These are phyloP conservation scores for Sweltsa coloradensis DNA, from an alignment of 1,140 invertebrate species.

Conservation along the genomic window DNA sequence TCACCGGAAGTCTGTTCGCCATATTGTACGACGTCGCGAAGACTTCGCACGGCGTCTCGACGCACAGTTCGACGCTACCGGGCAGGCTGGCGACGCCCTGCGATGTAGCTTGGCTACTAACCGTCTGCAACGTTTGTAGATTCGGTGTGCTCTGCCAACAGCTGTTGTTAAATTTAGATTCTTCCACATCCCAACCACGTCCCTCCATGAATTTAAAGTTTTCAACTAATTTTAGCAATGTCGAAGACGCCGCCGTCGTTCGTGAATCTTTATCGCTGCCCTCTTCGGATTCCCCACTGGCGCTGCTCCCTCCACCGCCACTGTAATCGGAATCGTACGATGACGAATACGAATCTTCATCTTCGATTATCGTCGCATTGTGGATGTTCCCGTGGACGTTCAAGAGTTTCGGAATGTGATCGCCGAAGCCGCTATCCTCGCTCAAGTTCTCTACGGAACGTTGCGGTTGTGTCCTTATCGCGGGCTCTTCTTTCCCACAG, in stretches of 20 bases:
- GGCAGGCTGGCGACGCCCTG: slow-evolving; percentile 34
- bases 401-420: slow-evolving; percentile 18
- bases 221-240: too few species aligned
- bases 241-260: slow-evolving; percentile 1
- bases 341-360: slow-evolving; percentile 8
- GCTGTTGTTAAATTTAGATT: slow-evolving; percentile 21
- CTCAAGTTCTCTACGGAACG: slow-evolving; percentile 58
- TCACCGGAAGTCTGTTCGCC: too few species aligned
- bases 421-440: slow-evolving; percentile 61
- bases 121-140: too few species aligned
- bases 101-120: slow-evolving; percentile 10
- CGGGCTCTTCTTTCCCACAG: slow-evolving; percentile 5
- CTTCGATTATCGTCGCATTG: slow-evolving; percentile 7
- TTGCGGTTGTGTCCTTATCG: slow-evolving; percentile 21
- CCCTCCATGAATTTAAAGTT: slow-evolving; percentile 12
- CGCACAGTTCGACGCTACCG: slow-evolving; percentile 18
- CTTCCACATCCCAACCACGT: slow-evolving; percentile 10
- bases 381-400: slow-evolving; percentile 27
- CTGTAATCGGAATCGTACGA: slow-evolving; percentile 9
- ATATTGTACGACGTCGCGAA: slow-evolving; percentile 9
- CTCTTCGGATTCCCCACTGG: slow-evolving; percentile 9
- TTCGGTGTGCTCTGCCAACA: slow-evolving; percentile 8
- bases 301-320: not conserved
- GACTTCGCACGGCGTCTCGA: not conserved
- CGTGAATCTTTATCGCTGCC: slow-evolving; percentile 6